Evolutionary conservation across 1,140 invertebrate genomes (phyloP), one percentile per base, ranked within the genome.

Genomic region (Charaxes varanes): DNA sequence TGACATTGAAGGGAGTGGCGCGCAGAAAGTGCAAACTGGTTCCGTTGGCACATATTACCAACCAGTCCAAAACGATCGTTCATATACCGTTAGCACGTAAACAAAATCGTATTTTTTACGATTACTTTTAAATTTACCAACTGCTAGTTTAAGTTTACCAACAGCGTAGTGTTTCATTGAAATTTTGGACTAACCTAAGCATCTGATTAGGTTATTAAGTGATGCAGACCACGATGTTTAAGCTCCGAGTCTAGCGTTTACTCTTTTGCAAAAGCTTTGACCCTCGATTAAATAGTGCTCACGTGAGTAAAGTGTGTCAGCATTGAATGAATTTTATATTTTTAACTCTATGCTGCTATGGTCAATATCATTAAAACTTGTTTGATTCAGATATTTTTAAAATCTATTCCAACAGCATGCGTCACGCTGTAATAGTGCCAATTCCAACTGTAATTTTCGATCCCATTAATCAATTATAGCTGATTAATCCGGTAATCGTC

Each of bases 1-100:
- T 51, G 42, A 51, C 47, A 55, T 55, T 50, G 47, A 46, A 46
- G 44, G 52, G 52, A 38, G 43, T 36, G 52, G 52, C 41, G 6
- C 21, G 36, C 49, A 46, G 51, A 53, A 53, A 54, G 50, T 42
- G 30, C 40, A 40, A 42, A 62, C 60, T 44, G 63, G 61, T 53
- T 53, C 10, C 17, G 34, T 31, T 65, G 59, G 54, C 49, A 56
- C 38, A 62, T 56, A 54, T 57, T 50, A 50, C 43, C 35, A 55
- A 62, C 60, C 49, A 53, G 62, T 55, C 51, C 43, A 54, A 57
- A 61, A 41, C 31, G 27, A 30, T 36, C 34, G 19, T 6, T 32
- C 2, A 24, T 12, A 14, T 15, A 15, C 12, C 6, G 12, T 15
- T 15, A 15, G 27, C 27, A 15, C n/a, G n/a, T n/a, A 28, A 28